These are phyloP conservation scores for Enteromius thamalakanensis DNA, from an alignment of 2,797 vertebrate genomes.

Conservation along the genomic window DNA sequence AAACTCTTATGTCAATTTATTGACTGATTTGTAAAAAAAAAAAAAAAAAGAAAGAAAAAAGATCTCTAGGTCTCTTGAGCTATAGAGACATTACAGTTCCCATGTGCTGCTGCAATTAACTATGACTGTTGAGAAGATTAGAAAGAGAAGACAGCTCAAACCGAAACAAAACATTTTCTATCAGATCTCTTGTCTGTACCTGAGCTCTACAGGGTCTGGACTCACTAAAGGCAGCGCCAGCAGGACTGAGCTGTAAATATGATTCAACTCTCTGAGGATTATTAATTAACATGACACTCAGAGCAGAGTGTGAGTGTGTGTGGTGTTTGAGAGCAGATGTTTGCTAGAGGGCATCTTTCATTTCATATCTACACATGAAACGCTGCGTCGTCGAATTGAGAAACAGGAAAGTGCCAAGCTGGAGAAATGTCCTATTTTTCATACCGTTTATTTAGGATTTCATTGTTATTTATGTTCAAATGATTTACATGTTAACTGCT, in stretches of 20 bases:
- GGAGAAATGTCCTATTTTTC: conserved; percentile 28
- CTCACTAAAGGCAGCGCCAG: conserved; percentile 17
- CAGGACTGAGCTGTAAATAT: conserved; percentile 41
- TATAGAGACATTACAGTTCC: background rate
- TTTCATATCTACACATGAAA: conserved; percentile 59
- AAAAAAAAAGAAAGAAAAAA: background rate
- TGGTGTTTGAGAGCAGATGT: conserved; percentile 70
- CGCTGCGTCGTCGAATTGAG: conserved; percentile 60
- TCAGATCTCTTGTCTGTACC: background rate
- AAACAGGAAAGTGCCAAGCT: background rate
- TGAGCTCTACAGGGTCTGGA: background rate
- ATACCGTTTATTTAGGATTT: background rate
- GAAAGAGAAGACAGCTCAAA: background rate
- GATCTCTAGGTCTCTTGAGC: background rate
- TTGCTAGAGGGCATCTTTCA: conserved; percentile 72
- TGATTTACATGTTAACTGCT: background rate
- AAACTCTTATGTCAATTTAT: background rate
- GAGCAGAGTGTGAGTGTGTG: conserved; percentile 52
- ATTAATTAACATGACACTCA: conserved; percentile 51
- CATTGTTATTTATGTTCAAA: background rate
- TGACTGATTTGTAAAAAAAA: background rate
- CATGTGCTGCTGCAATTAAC: background rate
- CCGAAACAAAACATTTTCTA: background rate
- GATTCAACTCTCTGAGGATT: conserved; percentile 44
- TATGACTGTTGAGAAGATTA: background rate